These are phyloP conservation scores for Pseudoips prasinana DNA, from an alignment of 2,888 invertebrate species.

Conservation along the genomic window DNA sequence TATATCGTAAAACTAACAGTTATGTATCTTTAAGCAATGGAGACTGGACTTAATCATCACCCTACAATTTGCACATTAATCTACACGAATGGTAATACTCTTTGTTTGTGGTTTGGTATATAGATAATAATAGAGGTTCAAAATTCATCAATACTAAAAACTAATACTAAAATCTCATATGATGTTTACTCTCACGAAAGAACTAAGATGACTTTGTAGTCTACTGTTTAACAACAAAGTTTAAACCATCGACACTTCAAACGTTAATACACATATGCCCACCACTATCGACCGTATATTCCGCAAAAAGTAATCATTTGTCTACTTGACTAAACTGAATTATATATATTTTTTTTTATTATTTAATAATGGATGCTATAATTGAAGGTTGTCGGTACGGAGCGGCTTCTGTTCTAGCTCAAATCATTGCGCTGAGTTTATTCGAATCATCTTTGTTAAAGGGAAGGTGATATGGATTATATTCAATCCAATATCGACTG, in stretches of 20 bases:
- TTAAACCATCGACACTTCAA: too few relatives aligned
- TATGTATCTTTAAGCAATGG: too few relatives aligned
- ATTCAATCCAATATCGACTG: neutral
- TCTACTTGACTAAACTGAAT: constrained; percentile 81
- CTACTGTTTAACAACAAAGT: too few relatives aligned
- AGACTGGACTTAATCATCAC: too few relatives aligned
- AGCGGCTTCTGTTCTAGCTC: constrained; percentile 69
- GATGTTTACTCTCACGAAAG: too few relatives aligned
- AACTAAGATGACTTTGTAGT: too few relatives aligned
- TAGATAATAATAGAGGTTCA: neutral
- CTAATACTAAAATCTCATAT: neutral
- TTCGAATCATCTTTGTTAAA: constrained; percentile 69
- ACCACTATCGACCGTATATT: constrained; percentile 47
- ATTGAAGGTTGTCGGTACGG: constrained; percentile 56
- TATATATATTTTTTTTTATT: constrained; percentile 77
- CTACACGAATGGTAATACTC: too few relatives aligned
- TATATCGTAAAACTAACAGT: too few relatives aligned
- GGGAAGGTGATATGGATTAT: constrained; percentile 31
- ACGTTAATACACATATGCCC: too few relatives aligned
- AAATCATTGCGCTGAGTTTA: constrained; percentile 48
- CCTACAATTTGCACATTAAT: too few relatives aligned
- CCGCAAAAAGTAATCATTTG: constrained; percentile 75
- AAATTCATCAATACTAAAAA: constrained; percentile 28
- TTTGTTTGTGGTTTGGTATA: too few relatives aligned
- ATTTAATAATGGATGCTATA: constrained; percentile 67